phyloP scores from a whole-genome alignment of 2,113 vertebrate species.

The Nasalis larvatus region DNA sequence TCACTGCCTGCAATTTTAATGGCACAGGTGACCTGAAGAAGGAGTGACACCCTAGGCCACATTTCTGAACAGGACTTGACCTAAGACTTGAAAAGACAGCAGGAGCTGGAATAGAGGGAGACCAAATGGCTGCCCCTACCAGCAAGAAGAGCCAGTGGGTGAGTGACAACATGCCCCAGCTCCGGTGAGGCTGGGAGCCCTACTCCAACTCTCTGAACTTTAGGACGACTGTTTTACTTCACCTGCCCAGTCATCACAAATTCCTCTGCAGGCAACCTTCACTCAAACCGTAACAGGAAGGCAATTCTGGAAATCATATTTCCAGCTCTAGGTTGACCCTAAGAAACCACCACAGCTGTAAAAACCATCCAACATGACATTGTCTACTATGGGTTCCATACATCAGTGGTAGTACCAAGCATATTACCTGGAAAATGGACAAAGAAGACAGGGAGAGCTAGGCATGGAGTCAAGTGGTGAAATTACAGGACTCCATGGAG shows the following conservation, averaged over 20 bases:
- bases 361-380: accelerated
- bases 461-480: neutral
- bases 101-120: neutral
- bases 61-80: neutral
- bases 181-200: accelerated
- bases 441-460: neutral
- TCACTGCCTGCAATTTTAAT: accelerated
- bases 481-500: neutral
- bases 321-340: neutral
- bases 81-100: neutral
- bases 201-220: neutral
- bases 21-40: accelerated
- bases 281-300: neutral
- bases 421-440: neutral
- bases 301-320: neutral
- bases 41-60: accelerated
- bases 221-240: accelerated
- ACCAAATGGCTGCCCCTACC: accelerated
- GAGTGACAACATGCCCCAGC: accelerated
- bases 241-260: neutral
- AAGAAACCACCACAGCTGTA: neutral
- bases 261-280: neutral
- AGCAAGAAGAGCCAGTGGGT: neutral
- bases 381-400: neutral
- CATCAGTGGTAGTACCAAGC: neutral